Base-by-base conservation (phyloP, 2,888 invertebrate species). In the Rhamphomyia laevipes region DNA sequence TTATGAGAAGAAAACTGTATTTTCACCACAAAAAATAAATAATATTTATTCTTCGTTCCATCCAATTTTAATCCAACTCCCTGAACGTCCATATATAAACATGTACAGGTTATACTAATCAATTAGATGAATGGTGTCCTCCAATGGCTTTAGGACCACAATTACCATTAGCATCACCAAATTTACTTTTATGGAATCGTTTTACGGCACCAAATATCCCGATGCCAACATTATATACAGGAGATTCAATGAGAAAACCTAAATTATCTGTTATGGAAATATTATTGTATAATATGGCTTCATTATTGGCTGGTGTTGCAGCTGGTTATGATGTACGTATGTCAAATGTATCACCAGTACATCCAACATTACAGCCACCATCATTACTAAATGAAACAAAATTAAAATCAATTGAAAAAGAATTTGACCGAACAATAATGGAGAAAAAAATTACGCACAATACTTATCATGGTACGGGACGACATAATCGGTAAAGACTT, bases 261-360 rank as follows among this genome's bases (percentile, higher is more conserved):
- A 69, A 68, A 55, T 55, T 68, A 3, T 70, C 70, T 6, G 67
- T 70, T 10, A 66, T 70, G 45, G 70, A 70, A 51, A 60, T 83
- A 57, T 57, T 71, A 13, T 74, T 95, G 55, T 93, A 88, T 75
- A 92, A 92, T 69, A 89, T 94, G 77, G 91, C 91, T 47, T 86
- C 92, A 47, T 77, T 94, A 73, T 72, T 95, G 62, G 93, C 93
- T 4, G 85, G 91, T 23, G 87, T 95, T 38, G 90, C 88, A 4
- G 86, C 89, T 37, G 95, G 94, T 1, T 93, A 89, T 65, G 94
- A 95, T 75, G 85, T 95, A 47, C 78, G 92, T 62, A 77, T 89
- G 68, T 88, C 90, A 42, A 91, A 91, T 64, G 81, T 88, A 46
- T 84, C 86, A 57, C 85, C 87, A 1, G 73, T 89, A 55, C 89